Conservation (phyloP, 1,140 invertebrate genomes). For the Drosophila ficusphila region DNA sequence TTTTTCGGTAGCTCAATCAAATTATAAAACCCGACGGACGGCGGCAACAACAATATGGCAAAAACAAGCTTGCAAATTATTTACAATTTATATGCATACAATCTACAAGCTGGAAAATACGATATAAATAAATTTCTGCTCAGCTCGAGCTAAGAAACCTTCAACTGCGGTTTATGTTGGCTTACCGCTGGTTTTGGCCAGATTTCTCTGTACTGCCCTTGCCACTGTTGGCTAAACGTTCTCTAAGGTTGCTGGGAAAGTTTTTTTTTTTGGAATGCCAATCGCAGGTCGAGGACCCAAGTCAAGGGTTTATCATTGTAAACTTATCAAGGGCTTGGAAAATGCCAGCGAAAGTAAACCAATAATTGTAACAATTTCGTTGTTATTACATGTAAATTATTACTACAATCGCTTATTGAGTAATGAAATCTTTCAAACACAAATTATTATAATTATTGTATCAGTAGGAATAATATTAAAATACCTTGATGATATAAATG, state of each 20-base stretch:
- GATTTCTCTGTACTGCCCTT: slow-evolving; percentile 37
- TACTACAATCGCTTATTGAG: not conserved
- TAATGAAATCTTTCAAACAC: too few relatives aligned
- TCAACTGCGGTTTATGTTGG: slow-evolving; percentile 45
- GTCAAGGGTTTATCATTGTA: slow-evolving; percentile 11
- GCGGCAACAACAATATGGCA: not conserved
- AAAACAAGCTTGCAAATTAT: slow-evolving; percentile 33
- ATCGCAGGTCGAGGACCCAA: slow-evolving; percentile 19
- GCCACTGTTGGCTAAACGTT: slow-evolving; percentile 43
- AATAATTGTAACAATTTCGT: not conserved
- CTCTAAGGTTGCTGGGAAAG: slow-evolving; percentile 42
- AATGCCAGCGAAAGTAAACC: slow-evolving; percentile 4
- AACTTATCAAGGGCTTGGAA: slow-evolving; percentile 5
- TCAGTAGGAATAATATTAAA: not conserved
- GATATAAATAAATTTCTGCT: slow-evolving; percentile 1
- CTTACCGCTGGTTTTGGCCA: slow-evolving; percentile 31
- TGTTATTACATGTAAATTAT: not conserved
- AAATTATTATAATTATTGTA: not conserved
- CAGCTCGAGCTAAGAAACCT: slow-evolving; percentile 8
- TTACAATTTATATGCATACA: slow-evolving; percentile 48
- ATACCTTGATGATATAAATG: not conserved
- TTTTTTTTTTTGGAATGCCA: slow-evolving; percentile 25
- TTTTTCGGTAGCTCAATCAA: slow-evolving; percentile 52
- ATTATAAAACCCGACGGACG: slow-evolving; percentile 29
- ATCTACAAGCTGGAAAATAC: slow-evolving; percentile 24